phyloP scores from a whole-genome alignment of 2,888 invertebrate species.

The Atherix ibis region DNA sequence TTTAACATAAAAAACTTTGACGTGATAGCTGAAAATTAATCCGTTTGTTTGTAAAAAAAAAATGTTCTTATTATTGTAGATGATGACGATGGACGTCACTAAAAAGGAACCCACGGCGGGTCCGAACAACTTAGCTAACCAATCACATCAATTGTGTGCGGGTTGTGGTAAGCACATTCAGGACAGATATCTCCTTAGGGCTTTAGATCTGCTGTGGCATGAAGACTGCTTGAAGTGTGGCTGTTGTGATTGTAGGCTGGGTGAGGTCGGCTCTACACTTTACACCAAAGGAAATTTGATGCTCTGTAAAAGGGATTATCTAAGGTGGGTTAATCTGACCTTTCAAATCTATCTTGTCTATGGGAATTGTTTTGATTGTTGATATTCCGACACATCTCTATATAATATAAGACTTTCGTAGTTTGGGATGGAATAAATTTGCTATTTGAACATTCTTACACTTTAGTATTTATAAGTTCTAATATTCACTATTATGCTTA shows the following conservation, averaged over 20 bases:
- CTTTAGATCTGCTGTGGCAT: slow-evolving; percentile 90
- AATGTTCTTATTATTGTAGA: no score
- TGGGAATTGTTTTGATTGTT: no score
- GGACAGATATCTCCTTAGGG: slow-evolving; percentile 79
- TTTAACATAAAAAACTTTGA: no score
- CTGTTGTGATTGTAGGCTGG: slow-evolving; percentile 91
- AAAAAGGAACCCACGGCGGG: slow-evolving; percentile 49
- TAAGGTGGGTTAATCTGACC: slow-evolving; percentile 57
- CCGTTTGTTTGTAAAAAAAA: no score
- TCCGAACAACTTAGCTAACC: slow-evolving; percentile 29
- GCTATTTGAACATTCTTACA: no score
- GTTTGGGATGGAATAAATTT: no score
- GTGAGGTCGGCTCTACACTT: slow-evolving; percentile 89
- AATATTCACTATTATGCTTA: no score
- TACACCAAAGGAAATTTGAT: slow-evolving; percentile 92
- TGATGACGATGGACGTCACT: slow-evolving; percentile 80
- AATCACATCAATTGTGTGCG: slow-evolving; percentile 60
- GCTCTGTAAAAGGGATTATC: slow-evolving; percentile 89
- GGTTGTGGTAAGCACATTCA: slow-evolving; percentile 90
- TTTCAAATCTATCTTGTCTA: no score
- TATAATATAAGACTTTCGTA: no score
- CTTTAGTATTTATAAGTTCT: no score
- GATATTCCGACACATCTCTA: no score
- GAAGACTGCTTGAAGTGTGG: slow-evolving; percentile 96
- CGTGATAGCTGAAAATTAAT: no score